Percentiles rank a stretch among this genome's conserved stretches.
phyloP scores from a whole-genome alignment of 2,888 invertebrate genomes.

The Nomada goodeniana region DNA sequence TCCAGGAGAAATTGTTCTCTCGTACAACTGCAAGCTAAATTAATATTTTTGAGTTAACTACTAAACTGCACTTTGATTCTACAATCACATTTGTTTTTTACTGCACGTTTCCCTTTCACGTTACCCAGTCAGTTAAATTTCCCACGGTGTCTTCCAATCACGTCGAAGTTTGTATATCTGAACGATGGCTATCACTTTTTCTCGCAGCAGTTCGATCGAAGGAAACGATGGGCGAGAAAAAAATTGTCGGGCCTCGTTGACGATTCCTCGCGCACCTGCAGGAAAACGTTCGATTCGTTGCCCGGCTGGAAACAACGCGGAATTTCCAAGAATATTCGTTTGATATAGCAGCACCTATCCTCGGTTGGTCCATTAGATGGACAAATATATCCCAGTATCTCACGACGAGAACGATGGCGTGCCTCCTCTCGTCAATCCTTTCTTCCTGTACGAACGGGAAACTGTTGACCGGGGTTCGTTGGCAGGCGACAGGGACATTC shows the following conservation, averaged over 20 bases:
- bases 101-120: too few species aligned
- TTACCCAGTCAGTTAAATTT: too few species aligned
- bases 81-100: too few species aligned
- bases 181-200: neutral
- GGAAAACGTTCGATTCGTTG: slow-evolving; percentile 14
- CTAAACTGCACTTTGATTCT: too few species aligned
- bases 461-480: slow-evolving; percentile 31
- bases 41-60: too few species aligned
- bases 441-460: slow-evolving; percentile 19
- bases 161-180: neutral
- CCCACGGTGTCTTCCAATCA: too few species aligned
- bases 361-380: slow-evolving; percentile 52
- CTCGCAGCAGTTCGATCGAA: neutral
- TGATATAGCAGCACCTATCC: slow-evolving; percentile 18
- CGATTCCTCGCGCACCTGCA: neutral
- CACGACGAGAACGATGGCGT: slow-evolving; percentile 43
- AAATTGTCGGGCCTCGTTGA: neutral
- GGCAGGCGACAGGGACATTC: too few species aligned
- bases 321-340: slow-evolving; percentile 46
- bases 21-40: too few species aligned
- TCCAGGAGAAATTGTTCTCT: too few species aligned
- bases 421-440: slow-evolving; percentile 50
- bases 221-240: neutral
- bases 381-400: slow-evolving; percentile 46
- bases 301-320: neutral